Percentiles rank a stretch among this genome's conserved stretches.
Evolutionary conservation across 1,140 invertebrate species (phyloP).

Genomic region (Ceratitis capitata): DNA sequence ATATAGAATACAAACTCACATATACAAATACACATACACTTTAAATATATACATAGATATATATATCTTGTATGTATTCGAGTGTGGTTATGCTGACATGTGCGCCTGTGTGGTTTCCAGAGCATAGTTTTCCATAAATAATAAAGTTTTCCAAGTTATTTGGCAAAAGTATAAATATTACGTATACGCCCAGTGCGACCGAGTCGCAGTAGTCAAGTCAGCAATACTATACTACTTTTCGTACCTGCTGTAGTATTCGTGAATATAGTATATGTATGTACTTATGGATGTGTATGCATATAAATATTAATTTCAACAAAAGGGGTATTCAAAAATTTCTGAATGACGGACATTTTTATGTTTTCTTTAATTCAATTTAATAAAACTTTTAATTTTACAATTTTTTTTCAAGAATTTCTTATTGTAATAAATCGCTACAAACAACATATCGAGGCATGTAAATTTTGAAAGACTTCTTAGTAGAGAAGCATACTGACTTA

Average conservation of each 20-base stretch:
- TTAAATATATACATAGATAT: neutral
- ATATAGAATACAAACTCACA: neutral
- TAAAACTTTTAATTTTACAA: too few species aligned
- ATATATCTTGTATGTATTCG: neutral
- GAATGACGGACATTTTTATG: too few species aligned
- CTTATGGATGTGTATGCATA: too few species aligned
- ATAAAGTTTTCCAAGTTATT: conserved; percentile 36
- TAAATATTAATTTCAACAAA: neutral
- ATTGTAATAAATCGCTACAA: too few species aligned
- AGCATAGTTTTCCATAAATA: conserved; percentile 30
- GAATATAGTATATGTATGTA: too few species aligned
- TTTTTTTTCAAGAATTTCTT: too few species aligned
- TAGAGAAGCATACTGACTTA: too few species aligned
- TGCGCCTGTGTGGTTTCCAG: neutral
- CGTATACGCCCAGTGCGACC: conserved; percentile 17
- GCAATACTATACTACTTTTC: neutral
- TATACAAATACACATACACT: neutral
- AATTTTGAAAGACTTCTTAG: too few species aligned
- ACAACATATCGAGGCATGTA: too few species aligned
- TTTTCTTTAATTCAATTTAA: too few species aligned
- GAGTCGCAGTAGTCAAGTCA: neutral
- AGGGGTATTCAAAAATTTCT: neutral
- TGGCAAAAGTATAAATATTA: neutral
- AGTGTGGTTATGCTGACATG: neutral
- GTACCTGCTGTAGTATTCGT: too few species aligned